Evolutionary conservation across 37 sponge, comb jelly and placozoan genomes (phyloP).

Genomic region (Halichondria panicea): DNA sequence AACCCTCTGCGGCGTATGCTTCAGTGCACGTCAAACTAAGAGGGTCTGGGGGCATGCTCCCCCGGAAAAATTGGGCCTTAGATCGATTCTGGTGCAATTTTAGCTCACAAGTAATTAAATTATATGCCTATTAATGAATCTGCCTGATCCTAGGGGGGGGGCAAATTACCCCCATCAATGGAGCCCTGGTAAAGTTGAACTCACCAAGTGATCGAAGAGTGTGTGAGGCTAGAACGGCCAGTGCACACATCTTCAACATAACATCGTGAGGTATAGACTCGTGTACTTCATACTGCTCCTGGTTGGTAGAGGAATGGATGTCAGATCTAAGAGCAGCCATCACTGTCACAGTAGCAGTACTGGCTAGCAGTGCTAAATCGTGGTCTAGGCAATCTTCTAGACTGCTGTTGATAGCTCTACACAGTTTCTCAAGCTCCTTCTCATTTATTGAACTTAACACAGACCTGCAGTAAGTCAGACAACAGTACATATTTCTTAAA

Average conservation of each 20-base stretch:
- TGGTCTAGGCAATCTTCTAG: conserved; percentile 64
- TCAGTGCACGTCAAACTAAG: too few species aligned
- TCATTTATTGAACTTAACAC: too few species aligned
- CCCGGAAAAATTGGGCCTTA: too few species aligned
- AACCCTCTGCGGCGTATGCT: too few species aligned
- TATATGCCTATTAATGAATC: too few species aligned
- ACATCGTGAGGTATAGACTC: conserved; percentile 53
- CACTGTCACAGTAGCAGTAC: not conserved
- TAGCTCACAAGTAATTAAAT: too few species aligned
- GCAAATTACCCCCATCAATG: too few species aligned
- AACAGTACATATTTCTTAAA: too few species aligned
- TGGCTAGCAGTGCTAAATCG: conserved; percentile 41
- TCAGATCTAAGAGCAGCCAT: not conserved
- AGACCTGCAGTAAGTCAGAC: too few species aligned
- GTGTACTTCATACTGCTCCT: not conserved
- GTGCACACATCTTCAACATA: conserved; percentile 56
- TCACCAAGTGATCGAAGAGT: conserved; percentile 70
- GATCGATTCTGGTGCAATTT: too few species aligned
- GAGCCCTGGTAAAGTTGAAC: not conserved
- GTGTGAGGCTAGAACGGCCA: conserved; percentile 80
- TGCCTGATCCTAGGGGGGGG: too few species aligned
- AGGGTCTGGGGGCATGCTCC: too few species aligned
- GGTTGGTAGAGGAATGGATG: not conserved
- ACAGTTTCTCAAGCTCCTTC: conserved; percentile 4
- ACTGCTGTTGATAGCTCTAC: conserved; percentile 36